Percentiles rank a stretch among this genome's conserved stretches.
Conservation (phyloP, 2,113 vertebrate species). For the Crotophaga sulcirostris region DNA sequence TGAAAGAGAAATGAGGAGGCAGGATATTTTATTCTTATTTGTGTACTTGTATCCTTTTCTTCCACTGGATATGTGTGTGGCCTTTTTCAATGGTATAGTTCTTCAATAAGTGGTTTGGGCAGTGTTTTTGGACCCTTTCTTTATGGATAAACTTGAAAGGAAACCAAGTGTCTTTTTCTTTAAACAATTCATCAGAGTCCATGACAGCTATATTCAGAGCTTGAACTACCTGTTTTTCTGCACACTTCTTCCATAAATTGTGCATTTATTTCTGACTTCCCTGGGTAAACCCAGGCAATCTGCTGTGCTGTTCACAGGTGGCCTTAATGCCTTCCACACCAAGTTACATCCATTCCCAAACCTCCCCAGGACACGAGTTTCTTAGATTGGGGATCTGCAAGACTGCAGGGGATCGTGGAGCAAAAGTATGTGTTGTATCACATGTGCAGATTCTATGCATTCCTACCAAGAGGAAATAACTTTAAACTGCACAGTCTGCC, state of each 20-base stretch:
- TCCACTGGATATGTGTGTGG: not conserved
- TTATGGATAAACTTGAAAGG: constrained; percentile 19
- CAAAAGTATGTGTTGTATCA: not conserved
- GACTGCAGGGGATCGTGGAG: fast-evolving
- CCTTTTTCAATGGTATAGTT: not conserved
- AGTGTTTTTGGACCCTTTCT: constrained; percentile 27
- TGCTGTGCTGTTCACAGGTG: not conserved
- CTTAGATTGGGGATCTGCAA: not conserved
- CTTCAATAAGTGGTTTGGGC: constrained; percentile 3
- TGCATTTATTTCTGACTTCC: constrained; percentile 27
- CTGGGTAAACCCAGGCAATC: not conserved
- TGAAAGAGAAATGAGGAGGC: not conserved
- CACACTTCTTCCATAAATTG: not conserved
- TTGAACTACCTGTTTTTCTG: not conserved
- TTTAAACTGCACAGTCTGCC: not conserved
- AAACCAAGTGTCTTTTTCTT: not conserved
- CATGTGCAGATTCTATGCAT: not conserved
- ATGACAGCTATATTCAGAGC: constrained; percentile 1
- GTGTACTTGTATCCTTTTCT: constrained; percentile 23
- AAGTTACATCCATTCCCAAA: not conserved
- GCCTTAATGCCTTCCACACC: not conserved
- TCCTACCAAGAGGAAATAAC: not conserved
- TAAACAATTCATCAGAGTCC: not conserved
- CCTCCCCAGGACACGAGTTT: not conserved
- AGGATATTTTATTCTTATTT: constrained; percentile 33